A percentile compares a stretch with the other conserved stretches of the same genome.
phyloP scores from a whole-genome alignment of 1,140 invertebrate species.

The Lepidostoma basale region DNA sequence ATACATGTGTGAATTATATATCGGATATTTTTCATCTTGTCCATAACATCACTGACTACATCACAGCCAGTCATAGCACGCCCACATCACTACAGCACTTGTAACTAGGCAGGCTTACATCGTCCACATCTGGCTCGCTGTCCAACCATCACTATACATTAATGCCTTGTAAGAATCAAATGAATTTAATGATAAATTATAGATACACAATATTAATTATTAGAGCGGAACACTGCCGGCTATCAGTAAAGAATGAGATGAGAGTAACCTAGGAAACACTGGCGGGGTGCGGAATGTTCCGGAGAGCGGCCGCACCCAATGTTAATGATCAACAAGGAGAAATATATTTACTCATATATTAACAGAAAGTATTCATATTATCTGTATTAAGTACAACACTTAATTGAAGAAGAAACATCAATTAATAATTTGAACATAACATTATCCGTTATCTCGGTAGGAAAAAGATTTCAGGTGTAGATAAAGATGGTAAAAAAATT shows the following conservation, averaged over 20 bases:
- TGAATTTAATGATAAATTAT: conserved; percentile 34
- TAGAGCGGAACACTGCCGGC: conserved; percentile 1
- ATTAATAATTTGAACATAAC: conserved; percentile 16
- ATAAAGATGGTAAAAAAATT: conserved; percentile 28
- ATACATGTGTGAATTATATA: conserved; percentile 21
- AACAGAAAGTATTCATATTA: conserved; percentile 25
- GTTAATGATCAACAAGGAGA: conserved; percentile 27
- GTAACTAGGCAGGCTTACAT: conserved; percentile 20
- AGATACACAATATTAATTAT: conserved; percentile 18
- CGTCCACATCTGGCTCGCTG: conserved; percentile 21
- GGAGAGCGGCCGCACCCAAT: no score
- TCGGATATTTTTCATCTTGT: conserved; percentile 9
- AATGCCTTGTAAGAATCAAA: conserved; percentile 3
- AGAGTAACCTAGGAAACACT: conserved; percentile 20
- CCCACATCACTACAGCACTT: conserved; percentile 26
- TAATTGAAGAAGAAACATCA: conserved; percentile 2
- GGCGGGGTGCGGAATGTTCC: background rate
- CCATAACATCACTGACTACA: conserved; percentile 38
- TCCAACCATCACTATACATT: conserved; percentile 30
- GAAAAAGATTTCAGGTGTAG: conserved; percentile 17
- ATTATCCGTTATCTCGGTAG: background rate
- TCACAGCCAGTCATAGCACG: conserved; percentile 43
- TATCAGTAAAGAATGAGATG: conserved; percentile 20
- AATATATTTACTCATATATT: conserved; percentile 30
- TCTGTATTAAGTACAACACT: conserved; percentile 36